A percentile compares a stretch with the other conserved stretches of the same genome.
Conservation (phyloP, 2,797 vertebrate species). For the Schizothorax lantsangensis region DNA sequence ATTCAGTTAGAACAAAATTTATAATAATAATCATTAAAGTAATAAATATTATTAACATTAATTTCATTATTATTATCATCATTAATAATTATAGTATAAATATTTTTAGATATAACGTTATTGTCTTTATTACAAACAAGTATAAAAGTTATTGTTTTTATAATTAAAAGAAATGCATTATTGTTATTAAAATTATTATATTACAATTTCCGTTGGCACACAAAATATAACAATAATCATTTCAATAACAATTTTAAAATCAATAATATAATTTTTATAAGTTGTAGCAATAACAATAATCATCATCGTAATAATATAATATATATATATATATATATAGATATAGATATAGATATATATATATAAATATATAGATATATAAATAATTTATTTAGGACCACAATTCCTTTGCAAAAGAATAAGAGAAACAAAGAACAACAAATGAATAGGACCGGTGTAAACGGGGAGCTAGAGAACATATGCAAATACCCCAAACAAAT, state of each 20-base stretch:
- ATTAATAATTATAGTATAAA: neutral
- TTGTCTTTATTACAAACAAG: neutral
- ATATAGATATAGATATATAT: no score
- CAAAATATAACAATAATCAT: neutral
- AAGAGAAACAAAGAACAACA: neutral
- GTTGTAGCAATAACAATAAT: no score
- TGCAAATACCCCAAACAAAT: neutral
- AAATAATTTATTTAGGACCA: neutral
- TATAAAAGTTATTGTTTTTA: no score
- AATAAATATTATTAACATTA: neutral
- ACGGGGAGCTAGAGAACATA: neutral
- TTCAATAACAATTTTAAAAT: neutral
- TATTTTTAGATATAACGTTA: neutral
- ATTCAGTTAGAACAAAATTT: no score
- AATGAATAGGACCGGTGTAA: no score
- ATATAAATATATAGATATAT: no score
- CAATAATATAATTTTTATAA: neutral
- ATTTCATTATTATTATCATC: neutral
- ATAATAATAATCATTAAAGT: no score
- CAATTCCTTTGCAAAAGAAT: neutral
- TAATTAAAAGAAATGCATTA: neutral
- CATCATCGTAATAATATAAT: no score
- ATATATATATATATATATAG: no score
- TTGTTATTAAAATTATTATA: neutral
- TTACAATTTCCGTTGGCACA: neutral